Evolutionary conservation across 1,140 invertebrate genomes (phyloP).

Genomic region (Drosophila persimilis): DNA sequence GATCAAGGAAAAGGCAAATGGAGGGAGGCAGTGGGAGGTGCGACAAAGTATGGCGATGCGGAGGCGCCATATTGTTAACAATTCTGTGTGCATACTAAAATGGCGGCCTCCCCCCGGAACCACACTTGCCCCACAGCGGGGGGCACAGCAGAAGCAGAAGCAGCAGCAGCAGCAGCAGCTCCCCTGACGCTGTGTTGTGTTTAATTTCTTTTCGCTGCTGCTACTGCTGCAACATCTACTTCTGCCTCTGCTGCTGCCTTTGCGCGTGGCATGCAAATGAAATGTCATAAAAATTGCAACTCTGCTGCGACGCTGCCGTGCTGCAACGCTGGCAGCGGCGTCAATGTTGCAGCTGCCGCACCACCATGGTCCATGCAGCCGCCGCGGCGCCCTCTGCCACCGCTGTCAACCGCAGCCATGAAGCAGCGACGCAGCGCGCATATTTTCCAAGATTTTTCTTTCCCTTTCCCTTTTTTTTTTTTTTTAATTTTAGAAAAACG

Average conservation of each 20-base stretch:
- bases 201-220: constrained; percentile 56
- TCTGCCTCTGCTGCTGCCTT: constrained; percentile 6
- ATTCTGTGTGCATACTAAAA: constrained; percentile 61
- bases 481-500: constrained; percentile 64
- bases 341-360: constrained; percentile 49
- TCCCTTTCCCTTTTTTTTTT: not conserved
- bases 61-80: constrained; percentile 59
- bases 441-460: constrained; percentile 34
- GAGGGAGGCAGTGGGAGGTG: constrained; percentile 8
- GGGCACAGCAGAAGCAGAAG: no score
- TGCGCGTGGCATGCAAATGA: constrained; percentile 59
- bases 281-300: constrained; percentile 67
- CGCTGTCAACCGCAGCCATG: constrained; percentile 47
- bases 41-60: constrained; percentile 45
- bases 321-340: constrained; percentile 26
- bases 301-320: constrained; percentile 42
- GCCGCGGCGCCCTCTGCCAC: constrained; percentile 1
- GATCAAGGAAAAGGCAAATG: constrained; percentile 28
- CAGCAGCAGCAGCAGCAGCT: constrained; percentile 10
- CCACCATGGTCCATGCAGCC: not conserved
- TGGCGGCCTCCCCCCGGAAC: constrained; percentile 17
- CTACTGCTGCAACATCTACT: constrained; percentile 14
- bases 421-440: constrained; percentile 50
- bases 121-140: constrained; percentile 1
- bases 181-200: constrained; percentile 56